Evolutionary conservation across 2,888 invertebrate species (phyloP).

Genomic region (Plebejus anna): DNA sequence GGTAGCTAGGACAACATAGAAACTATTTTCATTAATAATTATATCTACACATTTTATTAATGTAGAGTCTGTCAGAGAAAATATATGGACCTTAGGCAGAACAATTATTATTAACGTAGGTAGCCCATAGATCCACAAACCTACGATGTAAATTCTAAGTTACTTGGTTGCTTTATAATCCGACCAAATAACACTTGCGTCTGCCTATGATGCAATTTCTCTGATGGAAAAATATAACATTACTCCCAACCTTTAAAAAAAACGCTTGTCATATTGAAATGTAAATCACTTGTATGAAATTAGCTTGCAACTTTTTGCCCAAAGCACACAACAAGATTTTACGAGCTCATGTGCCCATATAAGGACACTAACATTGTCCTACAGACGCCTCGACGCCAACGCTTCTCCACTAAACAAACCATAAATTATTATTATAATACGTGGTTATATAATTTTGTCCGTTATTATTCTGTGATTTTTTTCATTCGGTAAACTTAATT

Average conservation of each 20-base stretch:
- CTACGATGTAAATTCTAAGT: too few relatives aligned
- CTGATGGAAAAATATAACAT: too few relatives aligned
- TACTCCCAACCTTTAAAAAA: background rate
- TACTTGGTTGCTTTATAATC: too few relatives aligned
- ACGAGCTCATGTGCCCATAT: background rate
- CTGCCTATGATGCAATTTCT: too few relatives aligned
- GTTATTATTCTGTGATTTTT: background rate
- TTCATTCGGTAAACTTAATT: background rate
- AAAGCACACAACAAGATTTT: conserved; percentile 14
- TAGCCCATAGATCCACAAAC: too few relatives aligned
- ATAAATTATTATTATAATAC: conserved; percentile 2
- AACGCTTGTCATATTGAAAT: background rate
- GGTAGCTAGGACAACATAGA: too few relatives aligned
- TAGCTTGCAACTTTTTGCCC: background rate
- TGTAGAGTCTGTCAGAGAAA: too few relatives aligned
- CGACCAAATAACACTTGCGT: too few relatives aligned
- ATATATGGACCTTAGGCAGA: too few relatives aligned
- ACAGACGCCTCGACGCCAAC: conserved; percentile 19
- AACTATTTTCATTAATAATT: too few relatives aligned
- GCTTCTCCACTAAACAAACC: conserved; percentile 6
- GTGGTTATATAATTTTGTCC: background rate
- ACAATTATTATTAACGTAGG: too few relatives aligned
- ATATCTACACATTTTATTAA: too few relatives aligned
- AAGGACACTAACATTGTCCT: background rate
- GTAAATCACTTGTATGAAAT: background rate